These are phyloP conservation scores for Phrynocephalus versicolor DNA, from an alignment of 2,113 vertebrate species.

Conservation along the genomic window DNA sequence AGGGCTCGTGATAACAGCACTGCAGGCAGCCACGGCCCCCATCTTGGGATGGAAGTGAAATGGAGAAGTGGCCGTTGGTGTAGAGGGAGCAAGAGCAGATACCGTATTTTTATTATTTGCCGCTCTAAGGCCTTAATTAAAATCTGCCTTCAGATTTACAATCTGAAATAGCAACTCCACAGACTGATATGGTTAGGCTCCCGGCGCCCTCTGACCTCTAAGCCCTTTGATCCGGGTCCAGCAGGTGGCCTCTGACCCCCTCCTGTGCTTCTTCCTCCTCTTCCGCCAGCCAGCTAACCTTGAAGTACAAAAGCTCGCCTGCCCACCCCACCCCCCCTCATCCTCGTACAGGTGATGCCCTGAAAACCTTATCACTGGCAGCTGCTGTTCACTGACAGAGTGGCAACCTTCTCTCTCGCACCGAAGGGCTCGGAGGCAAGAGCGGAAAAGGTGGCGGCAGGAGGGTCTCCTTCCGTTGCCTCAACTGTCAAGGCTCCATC, in stretches of 20 bases:
- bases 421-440: rapidly evolving
- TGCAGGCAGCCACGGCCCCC: too few species aligned
- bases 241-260: conserved; percentile 80
- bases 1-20: conserved; percentile 35
- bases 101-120: conserved; percentile 84
- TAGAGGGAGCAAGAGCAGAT: conserved; percentile 75
- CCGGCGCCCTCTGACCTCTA: conserved; percentile 77
- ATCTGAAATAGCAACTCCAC: conserved; percentile 82
- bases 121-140: conserved; percentile 85
- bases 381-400: conserved; percentile 66
- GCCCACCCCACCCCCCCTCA: conserved; percentile 35
- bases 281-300: conserved; percentile 65
- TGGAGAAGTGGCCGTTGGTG: too few species aligned
- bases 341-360: conserved; percentile 74
- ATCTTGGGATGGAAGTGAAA: background rate
- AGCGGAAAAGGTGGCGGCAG: background rate
- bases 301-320: conserved; percentile 53
- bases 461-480: background rate
- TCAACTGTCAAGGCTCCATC: background rate
- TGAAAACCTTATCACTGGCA: conserved; percentile 69
- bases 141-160: conserved; percentile 80
- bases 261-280: conserved; percentile 71
- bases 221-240: conserved; percentile 78
- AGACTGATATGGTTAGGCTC: conserved; percentile 77
- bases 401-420: conserved; percentile 32